A percentile compares a stretch with the other conserved stretches of the same genome.
Conservation (phyloP, 2,113 vertebrate genomes). For the Dermatemys mawii region DNA sequence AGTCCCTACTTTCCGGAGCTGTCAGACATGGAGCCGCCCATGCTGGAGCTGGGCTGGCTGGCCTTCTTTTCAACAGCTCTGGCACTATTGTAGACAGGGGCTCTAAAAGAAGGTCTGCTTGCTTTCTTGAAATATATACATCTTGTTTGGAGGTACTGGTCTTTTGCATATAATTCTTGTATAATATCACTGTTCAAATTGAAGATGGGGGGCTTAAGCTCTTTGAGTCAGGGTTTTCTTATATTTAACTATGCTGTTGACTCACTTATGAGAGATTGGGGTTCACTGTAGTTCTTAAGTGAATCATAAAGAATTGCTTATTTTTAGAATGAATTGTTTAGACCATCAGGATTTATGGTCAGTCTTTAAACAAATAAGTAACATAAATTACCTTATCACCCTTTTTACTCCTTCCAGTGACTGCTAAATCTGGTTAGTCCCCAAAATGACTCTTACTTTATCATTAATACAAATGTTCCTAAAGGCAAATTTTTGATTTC, state of each 20-base stretch:
- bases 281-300: background rate
- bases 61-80: too few species aligned
- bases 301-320: background rate
- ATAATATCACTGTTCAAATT: background rate
- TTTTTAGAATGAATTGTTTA: background rate
- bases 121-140: too few species aligned
- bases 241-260: background rate
- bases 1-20: too few species aligned
- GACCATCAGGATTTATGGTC: background rate
- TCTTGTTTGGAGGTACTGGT: too few species aligned
- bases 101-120: too few species aligned
- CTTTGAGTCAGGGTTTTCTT: background rate
- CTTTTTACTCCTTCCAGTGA: background rate
- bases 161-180: too few species aligned
- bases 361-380: background rate
- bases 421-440: background rate
- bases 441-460: background rate
- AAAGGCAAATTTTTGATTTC: background rate
- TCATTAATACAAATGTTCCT: background rate
- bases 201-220: background rate
- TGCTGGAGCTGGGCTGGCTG: too few species aligned
- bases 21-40: too few species aligned
- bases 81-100: too few species aligned
- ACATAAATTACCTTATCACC: background rate
- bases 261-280: background rate